Evolutionary conservation across 2,888 invertebrate species (phyloP), one percentile per base, ranked within the genome.

Genomic region (Dolomedes plantarius): DNA sequence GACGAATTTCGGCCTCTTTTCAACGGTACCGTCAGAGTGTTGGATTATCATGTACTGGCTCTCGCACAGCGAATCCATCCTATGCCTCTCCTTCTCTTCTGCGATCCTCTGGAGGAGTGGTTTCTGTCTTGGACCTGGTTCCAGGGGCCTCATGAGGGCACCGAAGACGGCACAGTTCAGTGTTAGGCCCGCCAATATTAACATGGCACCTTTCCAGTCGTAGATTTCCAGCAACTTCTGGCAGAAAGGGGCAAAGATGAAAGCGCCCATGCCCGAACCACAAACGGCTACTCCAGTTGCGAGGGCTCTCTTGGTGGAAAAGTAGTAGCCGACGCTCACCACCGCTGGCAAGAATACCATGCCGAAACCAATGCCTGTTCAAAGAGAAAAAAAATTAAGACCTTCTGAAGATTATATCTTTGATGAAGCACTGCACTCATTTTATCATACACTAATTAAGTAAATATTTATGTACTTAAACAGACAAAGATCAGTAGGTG

Each of bases 311-410:
- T 96, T 96, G 68, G 97, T 96, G 92, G 98, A 98, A 92, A 99
- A 99, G 93, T 98, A 98, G 92, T 98, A 98, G 6, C 98, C 97
- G 31, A 98, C 98, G 77, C 97, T 97, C 13, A 98, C 98, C 50
- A 99, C 98, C 0, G 98, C 98, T 0, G 98, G 98, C 68, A 99
- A 93, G 92, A 97, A 98, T 90, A 97, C 96, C 93, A 97, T 94
- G 88, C 97, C 97, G 91, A 97, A 96, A 28, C 97, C 97, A 89
- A 97, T 94, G 89, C 97, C 96, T 96, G 93, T 19, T 90, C 90
- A 31, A 13, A 56, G 46, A 29, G 73, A 76, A 32, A 27, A 41
- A n/a, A 68, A 46, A 29, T 50, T 39, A 56, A n/a, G n/a, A n/a
- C n/a, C n/a, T n/a, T n/a, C 28, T 5, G 0, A 7, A n/a, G 28